Base-by-base conservation (phyloP, 2,113 vertebrate genomes). In the Anguilla japonica region DNA sequence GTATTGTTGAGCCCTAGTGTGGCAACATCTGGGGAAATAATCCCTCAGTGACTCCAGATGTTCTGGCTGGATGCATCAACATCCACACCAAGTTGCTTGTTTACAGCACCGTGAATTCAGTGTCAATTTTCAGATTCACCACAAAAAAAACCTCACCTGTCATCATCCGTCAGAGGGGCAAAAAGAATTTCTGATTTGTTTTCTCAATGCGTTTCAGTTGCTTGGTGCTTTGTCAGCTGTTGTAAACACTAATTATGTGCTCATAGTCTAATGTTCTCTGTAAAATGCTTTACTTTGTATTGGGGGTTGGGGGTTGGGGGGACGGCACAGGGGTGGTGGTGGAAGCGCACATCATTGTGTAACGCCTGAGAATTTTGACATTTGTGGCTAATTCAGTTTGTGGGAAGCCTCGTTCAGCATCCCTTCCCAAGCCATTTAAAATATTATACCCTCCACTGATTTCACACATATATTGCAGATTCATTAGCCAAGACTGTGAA, bases 11-110 rank as follows among this genome's bases (percentile, higher is more conserved):
- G 91, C 85, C 90, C 50, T 18, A 53, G 81, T 89, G 86, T 88
- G 89, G 89, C 90, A 91, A 92, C 89, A 91, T 92, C 91, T 91
- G 89, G 90, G 78, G 88, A 84, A 88, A 90, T 85, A 89, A 89
- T 93, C 87, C 91, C 91, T 88, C 90, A 91, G 53, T 92, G 90
- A 91, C 87, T 95, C 90, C 91, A 94, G 88, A 91, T 92, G 91
- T 90, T 93, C 86, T 88, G 89, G 56, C 85, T 91, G 88, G 89
- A 88, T 86, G 60, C 41, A 86, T 75, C 15, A 20, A 63, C 57
- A 29, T 41, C 39, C 41, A 50, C 46, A 34, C 18, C 13, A 29
- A 29, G 57, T 40, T 83, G 43, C 67, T 87, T 57, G 46, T 50
- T 85, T 56, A 22, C 86, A 43, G 29, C 43, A 60, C 81, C 29